Evolutionary conservation across 2,797 vertebrate genomes (phyloP).

Genomic region (Sitta carolinensis): DNA sequence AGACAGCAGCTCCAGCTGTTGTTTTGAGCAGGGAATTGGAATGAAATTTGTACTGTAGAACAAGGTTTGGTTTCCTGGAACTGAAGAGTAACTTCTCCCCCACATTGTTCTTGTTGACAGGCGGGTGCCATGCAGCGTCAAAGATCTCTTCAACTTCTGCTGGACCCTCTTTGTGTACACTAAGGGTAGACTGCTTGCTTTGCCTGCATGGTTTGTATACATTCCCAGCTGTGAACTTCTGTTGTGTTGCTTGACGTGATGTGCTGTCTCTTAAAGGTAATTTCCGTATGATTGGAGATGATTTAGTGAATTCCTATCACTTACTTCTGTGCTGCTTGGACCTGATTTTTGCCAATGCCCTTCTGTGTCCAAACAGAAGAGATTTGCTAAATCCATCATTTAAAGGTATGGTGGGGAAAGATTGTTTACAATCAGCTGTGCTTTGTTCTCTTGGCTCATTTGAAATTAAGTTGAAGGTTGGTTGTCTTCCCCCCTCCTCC

Average conservation of each 20-base stretch:
- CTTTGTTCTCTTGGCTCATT: not conserved
- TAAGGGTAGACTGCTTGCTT: slow-evolving; percentile 82
- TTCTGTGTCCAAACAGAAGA: slow-evolving; percentile 88
- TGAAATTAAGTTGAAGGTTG: not conserved
- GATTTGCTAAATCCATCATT: slow-evolving; percentile 91
- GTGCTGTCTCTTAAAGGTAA: slow-evolving; percentile 82
- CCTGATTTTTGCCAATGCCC: slow-evolving; percentile 90
- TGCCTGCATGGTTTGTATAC: not conserved
- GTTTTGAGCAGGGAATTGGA: not conserved
- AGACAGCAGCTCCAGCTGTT: not conserved
- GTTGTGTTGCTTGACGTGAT: slow-evolving; percentile 42
- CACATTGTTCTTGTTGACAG: slow-evolving; percentile 63
- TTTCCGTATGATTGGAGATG: slow-evolving; percentile 97
- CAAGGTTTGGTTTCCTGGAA: not conserved
- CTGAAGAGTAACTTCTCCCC: not conserved
- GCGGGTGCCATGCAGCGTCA: slow-evolving; percentile 86
- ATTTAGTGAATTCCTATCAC: slow-evolving; percentile 98
- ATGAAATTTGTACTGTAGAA: not conserved
- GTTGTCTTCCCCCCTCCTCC: not conserved
- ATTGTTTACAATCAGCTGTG: not conserved
- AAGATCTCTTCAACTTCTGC: slow-evolving; percentile 96
- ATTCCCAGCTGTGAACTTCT: not conserved
- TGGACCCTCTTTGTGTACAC: slow-evolving; percentile 98
- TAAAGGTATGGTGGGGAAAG: slow-evolving; percentile 79
- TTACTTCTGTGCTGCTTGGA: slow-evolving; percentile 98